These are phyloP conservation scores for Chironomus riparius DNA, from an alignment of 2,888 invertebrate genomes.

Conservation along the genomic window DNA sequence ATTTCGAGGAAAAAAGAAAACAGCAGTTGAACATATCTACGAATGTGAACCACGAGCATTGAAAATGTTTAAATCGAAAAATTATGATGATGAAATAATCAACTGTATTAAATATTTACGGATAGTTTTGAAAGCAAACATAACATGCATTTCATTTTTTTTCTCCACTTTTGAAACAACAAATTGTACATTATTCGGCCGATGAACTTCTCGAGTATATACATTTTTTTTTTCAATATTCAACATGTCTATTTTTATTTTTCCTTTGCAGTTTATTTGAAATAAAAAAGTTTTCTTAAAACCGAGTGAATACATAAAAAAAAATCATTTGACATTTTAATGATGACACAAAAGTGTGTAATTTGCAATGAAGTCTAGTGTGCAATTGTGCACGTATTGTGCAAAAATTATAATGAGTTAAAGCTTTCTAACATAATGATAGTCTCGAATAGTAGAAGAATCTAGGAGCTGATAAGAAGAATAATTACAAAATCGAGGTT, in stretches of 20 bases:
- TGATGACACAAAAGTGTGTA: not conserved
- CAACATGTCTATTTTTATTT: not conserved
- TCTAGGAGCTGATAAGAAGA: not conserved
- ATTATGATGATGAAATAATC: not conserved
- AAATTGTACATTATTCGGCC: not conserved
- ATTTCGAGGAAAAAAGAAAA: no score
- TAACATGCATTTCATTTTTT: not conserved
- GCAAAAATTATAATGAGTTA: not conserved
- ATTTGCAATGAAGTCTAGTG: not conserved
- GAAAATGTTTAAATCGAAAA: no score
- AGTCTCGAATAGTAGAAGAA: not conserved
- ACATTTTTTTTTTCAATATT: not conserved
- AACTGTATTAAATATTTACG: not conserved
- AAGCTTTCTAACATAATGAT: no score
- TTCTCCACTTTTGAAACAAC: not conserved
- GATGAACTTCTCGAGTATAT: not conserved
- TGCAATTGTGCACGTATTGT: not conserved
- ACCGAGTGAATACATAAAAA: not conserved
- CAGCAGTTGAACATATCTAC: no score
- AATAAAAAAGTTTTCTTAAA: not conserved
- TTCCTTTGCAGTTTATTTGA: not conserved
- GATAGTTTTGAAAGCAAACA: not conserved
- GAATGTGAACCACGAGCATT: no score
- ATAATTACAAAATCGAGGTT: not conserved
- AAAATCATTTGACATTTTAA: not conserved